Evolutionary conservation across 2,797 vertebrate genomes (phyloP).

Genomic region (Leptoclinus maculatus): DNA sequence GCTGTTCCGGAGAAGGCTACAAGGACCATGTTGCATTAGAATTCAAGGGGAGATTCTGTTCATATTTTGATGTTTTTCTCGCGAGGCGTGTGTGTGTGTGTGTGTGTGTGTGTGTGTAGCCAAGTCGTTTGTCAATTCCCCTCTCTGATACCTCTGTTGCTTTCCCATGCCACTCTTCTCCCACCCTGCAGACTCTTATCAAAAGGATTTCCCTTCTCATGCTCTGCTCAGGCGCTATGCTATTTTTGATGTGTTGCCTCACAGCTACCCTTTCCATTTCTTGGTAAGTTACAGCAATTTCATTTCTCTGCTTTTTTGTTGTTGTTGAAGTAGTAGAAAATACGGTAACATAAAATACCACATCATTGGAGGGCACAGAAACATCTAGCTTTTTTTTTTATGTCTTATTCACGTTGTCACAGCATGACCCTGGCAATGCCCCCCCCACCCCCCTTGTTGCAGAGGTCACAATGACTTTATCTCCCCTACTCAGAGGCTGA

Average conservation of each 20-base stretch:
- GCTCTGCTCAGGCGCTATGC: not conserved
- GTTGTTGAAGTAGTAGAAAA: not conserved
- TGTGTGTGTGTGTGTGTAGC: slow-evolving; percentile 25
- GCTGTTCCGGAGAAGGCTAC: slow-evolving; percentile 21
- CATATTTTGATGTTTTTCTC: slow-evolving; percentile 36
- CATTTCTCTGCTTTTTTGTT: not conserved
- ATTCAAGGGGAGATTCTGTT: slow-evolving; percentile 40
- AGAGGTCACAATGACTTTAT: slow-evolving; percentile 56
- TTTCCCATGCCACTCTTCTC: slow-evolving; percentile 19
- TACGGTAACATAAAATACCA: not conserved
- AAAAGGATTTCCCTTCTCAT: slow-evolving; percentile 14
- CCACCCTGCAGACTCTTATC: slow-evolving; percentile 21
- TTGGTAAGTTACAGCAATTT: not conserved
- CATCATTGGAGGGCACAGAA: not conserved
- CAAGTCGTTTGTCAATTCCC: slow-evolving; percentile 27
- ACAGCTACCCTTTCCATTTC: slow-evolving; percentile 4
- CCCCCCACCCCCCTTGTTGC: slow-evolving; percentile 20
- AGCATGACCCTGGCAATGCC: not conserved
- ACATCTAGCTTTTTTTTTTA: not conserved
- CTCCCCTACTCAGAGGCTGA: slow-evolving; percentile 25
- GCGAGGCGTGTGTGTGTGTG: not conserved
- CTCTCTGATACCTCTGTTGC: slow-evolving; percentile 13
- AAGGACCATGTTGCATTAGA: slow-evolving; percentile 45
- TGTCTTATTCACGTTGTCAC: not conserved
- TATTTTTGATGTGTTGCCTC: slow-evolving; percentile 1